Evolutionary conservation across 2,797 vertebrate genomes (phyloP), one percentile per base, ranked within the genome.

Genomic region (Sus cebifrons): DNA sequence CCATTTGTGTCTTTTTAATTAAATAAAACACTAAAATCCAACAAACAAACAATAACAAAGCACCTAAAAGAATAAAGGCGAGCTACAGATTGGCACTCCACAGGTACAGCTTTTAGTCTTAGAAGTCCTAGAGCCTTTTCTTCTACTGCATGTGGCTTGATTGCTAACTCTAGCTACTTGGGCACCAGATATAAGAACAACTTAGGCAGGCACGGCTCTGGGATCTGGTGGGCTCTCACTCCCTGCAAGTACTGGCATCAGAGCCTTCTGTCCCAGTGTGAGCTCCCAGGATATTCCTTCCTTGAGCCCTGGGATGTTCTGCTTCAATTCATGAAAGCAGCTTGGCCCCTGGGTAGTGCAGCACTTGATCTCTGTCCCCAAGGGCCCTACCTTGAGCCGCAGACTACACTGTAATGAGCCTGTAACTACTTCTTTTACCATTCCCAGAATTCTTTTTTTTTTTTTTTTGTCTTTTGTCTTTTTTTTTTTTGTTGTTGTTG

Each of bases 41-140:
- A 92, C 17, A 77, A 77, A 44, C 36, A 54, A 68, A 40, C 32
- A 89, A 64, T 29, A 78, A 56, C 75, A 44, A 90, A 62, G 62
- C 25, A 68, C 16, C 23, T 86, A 78, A 96, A 96, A 89, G 27
- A 93, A 96, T 71, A 92, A 89, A 93, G 54, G 83, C 44, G 75
- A 93, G 89, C 18, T 58, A 82, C 16, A 86, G 60, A 83, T 6
- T 29, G 60, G 74, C 71, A 64, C 83, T 93, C 58, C 84, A 29
- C 7, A n/a, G 49, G 18, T 65, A 65, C 4, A 14, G 40, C 73
- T 89, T 78, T 96, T 14, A 64, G 84, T 44, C n/a, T 82, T 81
- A 6, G 25, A 92, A 94, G 40, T 92, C 36, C n/a, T 44, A 20
- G 18, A 16, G 74, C 60, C 62, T 68, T 70, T 94, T 91, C 54